Conservation (phyloP, 2,797 vertebrate genomes). For the Semotilus atromaculatus region DNA sequence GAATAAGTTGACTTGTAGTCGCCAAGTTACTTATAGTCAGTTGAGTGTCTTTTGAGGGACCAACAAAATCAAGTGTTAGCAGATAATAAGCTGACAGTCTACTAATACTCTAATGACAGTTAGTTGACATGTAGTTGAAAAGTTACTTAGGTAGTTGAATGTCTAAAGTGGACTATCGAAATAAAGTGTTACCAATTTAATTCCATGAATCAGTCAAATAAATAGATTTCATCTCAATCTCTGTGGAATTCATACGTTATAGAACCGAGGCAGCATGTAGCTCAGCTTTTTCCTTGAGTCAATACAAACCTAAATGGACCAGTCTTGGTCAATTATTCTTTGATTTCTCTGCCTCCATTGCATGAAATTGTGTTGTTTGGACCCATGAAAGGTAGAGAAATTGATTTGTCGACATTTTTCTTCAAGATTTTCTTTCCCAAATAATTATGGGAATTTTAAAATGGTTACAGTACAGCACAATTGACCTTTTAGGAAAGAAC, state of each 20-base stretch:
- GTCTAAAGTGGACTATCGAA: no score
- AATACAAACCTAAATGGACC: not conserved
- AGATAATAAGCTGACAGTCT: no score
- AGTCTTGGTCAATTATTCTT: conserved; percentile 16
- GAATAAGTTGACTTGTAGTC: no score
- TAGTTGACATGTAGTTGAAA: no score
- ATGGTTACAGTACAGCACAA: not conserved
- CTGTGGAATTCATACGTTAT: not conserved
- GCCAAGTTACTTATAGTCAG: no score
- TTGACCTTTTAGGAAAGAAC: not conserved
- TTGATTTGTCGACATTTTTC: not conserved
- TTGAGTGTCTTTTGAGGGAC: no score
- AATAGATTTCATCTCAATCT: conserved; percentile 29
- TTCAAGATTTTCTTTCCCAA: not conserved
- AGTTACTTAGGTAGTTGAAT: no score
- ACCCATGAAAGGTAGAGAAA: not conserved
- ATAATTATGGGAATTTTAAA: not conserved
- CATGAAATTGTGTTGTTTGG: conserved; percentile 17
- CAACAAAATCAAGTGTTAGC: no score
- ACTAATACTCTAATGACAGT: no score
- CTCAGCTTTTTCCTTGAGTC: not conserved
- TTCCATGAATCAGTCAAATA: conserved; percentile 19
- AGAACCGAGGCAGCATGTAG: not conserved
- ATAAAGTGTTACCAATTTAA: no score
- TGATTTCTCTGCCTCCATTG: conserved; percentile 6